Percentiles rank a stretch among this genome's conserved stretches.
Conservation (phyloP, 2,113 vertebrate genomes). For the Perca fluviatilis region DNA sequence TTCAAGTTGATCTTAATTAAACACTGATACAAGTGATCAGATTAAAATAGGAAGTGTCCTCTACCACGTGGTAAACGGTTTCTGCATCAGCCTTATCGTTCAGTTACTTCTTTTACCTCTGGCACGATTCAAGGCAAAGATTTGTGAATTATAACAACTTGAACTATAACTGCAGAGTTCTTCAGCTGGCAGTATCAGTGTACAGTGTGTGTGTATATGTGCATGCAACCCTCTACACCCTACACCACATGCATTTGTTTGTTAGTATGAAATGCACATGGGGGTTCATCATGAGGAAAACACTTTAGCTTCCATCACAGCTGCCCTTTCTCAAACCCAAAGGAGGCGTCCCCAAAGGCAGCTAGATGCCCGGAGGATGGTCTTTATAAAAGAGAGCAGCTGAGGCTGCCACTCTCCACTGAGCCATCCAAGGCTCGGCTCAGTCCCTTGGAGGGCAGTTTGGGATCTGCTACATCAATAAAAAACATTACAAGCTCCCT, state of each 20-base stretch:
- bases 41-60: background rate
- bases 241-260: slow-evolving; percentile 31
- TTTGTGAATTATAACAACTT: background rate
- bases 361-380: slow-evolving; percentile 51
- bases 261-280: slow-evolving; percentile 48
- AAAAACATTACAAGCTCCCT: slow-evolving; percentile 61
- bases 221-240: background rate
- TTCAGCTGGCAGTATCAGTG: background rate
- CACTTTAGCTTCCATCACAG: slow-evolving; percentile 68
- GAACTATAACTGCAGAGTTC: background rate
- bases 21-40: slow-evolving; percentile 24
- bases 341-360: slow-evolving; percentile 55
- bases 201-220: background rate
- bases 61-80: background rate
- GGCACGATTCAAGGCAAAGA: background rate
- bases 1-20: slow-evolving; percentile 36
- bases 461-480: slow-evolving; percentile 71
- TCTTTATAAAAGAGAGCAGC: slow-evolving; percentile 70
- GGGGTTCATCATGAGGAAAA: slow-evolving; percentile 59
- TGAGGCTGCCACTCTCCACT: slow-evolving; percentile 74
- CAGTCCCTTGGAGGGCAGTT: slow-evolving; percentile 46
- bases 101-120: background rate
- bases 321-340: slow-evolving; percentile 62
- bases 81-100: background rate
- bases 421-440: slow-evolving; percentile 47